These are phyloP conservation scores for Pseudorhiza aurosa DNA, from an alignment of 30 jellyfish, hydroid and myxozoan genomes.

Conservation along the genomic window DNA sequence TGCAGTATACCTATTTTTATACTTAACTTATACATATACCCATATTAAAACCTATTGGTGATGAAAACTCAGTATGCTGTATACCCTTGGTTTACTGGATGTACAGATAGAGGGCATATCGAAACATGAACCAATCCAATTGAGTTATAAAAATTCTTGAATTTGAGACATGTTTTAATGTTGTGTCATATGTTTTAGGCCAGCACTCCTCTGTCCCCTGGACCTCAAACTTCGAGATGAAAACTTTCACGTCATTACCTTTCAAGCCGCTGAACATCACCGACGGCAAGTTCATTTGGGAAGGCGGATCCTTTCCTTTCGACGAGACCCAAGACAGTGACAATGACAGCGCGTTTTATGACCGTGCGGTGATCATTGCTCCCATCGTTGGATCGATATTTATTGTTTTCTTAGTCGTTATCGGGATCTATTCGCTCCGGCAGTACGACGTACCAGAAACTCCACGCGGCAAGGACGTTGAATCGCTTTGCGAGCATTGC, in stretches of 20 bases:
- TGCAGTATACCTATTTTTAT: no score
- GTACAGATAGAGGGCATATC: no score
- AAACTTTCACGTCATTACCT: no score
- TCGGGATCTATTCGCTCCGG: constrained; percentile 63
- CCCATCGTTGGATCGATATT: constrained; percentile 69
- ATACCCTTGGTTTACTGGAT: no score
- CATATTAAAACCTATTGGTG: no score
- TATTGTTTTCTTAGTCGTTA: constrained; percentile 16
- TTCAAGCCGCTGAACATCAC: constrained; percentile 27
- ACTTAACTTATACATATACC: no score
- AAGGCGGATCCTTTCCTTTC: constrained; percentile 75
- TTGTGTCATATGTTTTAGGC: no score
- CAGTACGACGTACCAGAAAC: constrained; percentile 58
- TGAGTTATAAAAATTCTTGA: no score
- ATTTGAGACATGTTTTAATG: no score
- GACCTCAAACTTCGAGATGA: no score
- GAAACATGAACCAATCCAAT: no score
- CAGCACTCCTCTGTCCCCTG: not conserved
- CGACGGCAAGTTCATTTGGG: constrained; percentile 53
- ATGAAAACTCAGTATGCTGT: no score
- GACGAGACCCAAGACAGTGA: constrained; percentile 19
- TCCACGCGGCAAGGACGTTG: constrained; percentile 58
- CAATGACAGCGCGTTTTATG: constrained; percentile 19
- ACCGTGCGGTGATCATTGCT: constrained; percentile 72
- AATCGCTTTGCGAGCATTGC: constrained; percentile 41